Base-by-base conservation (phyloP, 1,140 invertebrate genomes). In the Leptinotarsa lineolata region DNA sequence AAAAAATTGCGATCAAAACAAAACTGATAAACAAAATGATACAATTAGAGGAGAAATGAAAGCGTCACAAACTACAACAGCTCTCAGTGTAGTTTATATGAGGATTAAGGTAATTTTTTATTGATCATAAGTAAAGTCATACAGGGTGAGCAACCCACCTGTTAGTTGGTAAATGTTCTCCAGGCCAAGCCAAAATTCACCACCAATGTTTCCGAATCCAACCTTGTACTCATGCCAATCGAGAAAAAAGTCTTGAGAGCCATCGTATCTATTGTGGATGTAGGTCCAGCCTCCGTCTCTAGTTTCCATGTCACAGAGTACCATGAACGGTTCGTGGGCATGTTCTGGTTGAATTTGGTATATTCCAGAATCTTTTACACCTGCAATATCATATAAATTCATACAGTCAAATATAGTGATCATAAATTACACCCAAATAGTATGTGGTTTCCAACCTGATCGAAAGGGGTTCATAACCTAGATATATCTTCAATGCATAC, bases 221-320 rank as follows among this genome's bases (percentile, higher is more conserved):
- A 83, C 68, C 74, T 86, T 89, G 77, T 92, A 92, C 48, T 91
- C 90, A 1, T 82, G 68, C 91, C 90, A 92, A 60, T 85, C 84
- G 72, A 88, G 86, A 73, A 86, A 87, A 77, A 92, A 92, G 75
- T 90, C 89, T 75, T 89, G 86, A 4, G 87, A 85, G 0, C 91
- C 91, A 70, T 90, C 87, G 69, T 85, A 87, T 48, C 91, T 86
- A 71, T 88, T 90, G 82, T 91, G 87, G 67, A 92, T 84, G 70
- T 85, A 87, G 39, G 88, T 90, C 91, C 91, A 92, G 12, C 89
- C 90, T 0, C 90, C 90, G 11, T 81, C 72, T 46, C 77, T 72
- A 11, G 87, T 87, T 15, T 85, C 85, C 79, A 89, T 86, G 45
- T 91, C 89, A 78, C 91, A 92, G 18, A 87, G 84, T 18, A 88